Percentiles rank a stretch among this genome's conserved stretches.
These are phyloP conservation scores for Scrobipalpa costella DNA, from an alignment of 2,888 invertebrate species.

Conservation along the genomic window DNA sequence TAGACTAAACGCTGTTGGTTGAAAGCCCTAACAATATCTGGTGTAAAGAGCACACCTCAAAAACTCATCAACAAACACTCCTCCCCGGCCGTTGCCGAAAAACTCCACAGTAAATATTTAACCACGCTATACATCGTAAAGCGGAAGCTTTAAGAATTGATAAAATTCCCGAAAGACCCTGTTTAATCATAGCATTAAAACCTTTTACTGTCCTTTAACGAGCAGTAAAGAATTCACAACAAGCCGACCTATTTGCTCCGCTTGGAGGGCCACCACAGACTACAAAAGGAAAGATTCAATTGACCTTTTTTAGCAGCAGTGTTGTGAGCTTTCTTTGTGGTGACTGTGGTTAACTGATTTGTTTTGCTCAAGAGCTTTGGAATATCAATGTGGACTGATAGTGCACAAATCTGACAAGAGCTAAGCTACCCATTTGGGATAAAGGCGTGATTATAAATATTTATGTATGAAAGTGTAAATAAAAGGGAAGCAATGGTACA, in stretches of 20 bases:
- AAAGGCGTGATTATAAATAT: too few species aligned
- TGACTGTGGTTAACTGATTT: too few species aligned
- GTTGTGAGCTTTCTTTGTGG: too few species aligned
- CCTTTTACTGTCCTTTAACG: constrained; percentile 69
- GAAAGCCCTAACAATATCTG: constrained; percentile 6
- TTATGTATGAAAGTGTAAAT: too few species aligned
- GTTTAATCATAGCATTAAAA: constrained; percentile 71
- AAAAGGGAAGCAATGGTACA: too few species aligned
- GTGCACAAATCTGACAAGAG: too few species aligned
- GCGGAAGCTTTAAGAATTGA: constrained; percentile 40
- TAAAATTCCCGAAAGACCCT: constrained; percentile 41
- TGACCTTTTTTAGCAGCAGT: not conserved
- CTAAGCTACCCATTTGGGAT: too few species aligned
- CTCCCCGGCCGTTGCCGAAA: constrained; percentile 9
- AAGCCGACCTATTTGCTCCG: constrained; percentile 56
- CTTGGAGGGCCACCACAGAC: constrained; percentile 37
- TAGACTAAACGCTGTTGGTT: not conserved
- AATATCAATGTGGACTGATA: too few species aligned
- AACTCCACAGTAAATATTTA: constrained; percentile 28
- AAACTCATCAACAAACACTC: constrained; percentile 23
- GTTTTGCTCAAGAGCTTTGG: too few species aligned
- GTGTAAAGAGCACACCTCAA: constrained; percentile 14
- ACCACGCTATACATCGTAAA: constrained; percentile 27
- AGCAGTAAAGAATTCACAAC: constrained; percentile 67
- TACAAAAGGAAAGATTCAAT: not conserved